Evolutionary conservation across 1,140 invertebrate genomes (phyloP), one percentile per base, ranked within the genome.

Genomic region (Rhagoletis pomonella): DNA sequence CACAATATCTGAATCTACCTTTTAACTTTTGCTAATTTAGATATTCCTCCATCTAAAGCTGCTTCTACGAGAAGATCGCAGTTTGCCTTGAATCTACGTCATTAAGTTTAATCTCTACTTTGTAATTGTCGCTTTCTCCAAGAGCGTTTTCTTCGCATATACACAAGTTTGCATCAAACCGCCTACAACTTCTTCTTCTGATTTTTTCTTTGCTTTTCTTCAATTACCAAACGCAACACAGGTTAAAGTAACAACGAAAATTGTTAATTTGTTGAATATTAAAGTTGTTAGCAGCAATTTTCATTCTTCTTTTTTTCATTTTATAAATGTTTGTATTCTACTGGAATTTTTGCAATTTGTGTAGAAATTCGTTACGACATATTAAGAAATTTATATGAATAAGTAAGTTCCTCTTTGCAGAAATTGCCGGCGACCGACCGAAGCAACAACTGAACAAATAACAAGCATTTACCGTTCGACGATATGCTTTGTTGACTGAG

Each of bases 401-500:
- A 12, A 10, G 39, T 4, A 47, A 73, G 67, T 73, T 73, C 67
- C 42, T 73, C 42, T 44, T 73, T 39, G 67, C 42, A 42, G 10
- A 4, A 39, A 39, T 14, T 42, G 39, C 12, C 67, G 44, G 39
- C 67, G 6, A 73, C 65, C 6, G 29, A 19, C 39, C 14, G 44
- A 73, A 17, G 14, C 42, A 69, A 69, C 29, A 69, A 47, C 42
- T 4, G 44, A 73, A 47, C 67, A 73, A 73, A 62, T 62, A 62
- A 62, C 12, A 62, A 62, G 9, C 47, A 73, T 81, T 81, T 81
- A 81, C 73, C 73, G 44, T 81, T 81, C 44, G 73, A 55, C 73
- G 73, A 55, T 81, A 81, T 81, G 73, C 44, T 81, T 81, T 81
- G 73, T 55, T 81, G 73, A 19, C 73, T 81, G 73, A 81, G 73